A percentile compares a stretch with the other conserved stretches of the same genome.
Conservation (phyloP, 2,888 invertebrate genomes). For the Gymnocheta viridis region DNA sequence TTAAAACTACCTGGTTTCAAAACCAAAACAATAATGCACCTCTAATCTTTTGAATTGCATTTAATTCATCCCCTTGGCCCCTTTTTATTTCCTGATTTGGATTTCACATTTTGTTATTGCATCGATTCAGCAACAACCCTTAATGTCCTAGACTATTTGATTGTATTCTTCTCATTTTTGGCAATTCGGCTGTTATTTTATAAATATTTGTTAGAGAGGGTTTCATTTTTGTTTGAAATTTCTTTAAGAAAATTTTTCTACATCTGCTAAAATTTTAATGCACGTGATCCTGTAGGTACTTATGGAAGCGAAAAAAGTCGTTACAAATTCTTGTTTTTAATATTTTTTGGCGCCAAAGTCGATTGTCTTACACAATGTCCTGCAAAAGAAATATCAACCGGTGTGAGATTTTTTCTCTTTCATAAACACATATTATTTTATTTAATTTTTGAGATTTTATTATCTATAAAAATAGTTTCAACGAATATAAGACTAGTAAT, state of each 20-base stretch:
- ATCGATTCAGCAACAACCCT: slow-evolving; percentile 55
- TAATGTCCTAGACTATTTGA: slow-evolving; percentile 35
- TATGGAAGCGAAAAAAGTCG: slow-evolving; percentile 49
- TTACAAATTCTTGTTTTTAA: slow-evolving; percentile 52
- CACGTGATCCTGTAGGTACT: slow-evolving; percentile 34
- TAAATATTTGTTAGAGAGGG: slow-evolving; percentile 29
- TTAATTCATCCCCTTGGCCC: slow-evolving; percentile 66
- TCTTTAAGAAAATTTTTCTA: slow-evolving; percentile 56
- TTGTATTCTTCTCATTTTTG: slow-evolving; percentile 1
- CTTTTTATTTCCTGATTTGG: slow-evolving; percentile 20
- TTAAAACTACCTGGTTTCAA: slow-evolving; percentile 57
- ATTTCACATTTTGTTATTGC: slow-evolving; percentile 19
- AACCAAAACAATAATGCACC: slow-evolving; percentile 68
- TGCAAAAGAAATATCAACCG: slow-evolving; percentile 21
- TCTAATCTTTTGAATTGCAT: slow-evolving; percentile 63
- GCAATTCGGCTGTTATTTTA: slow-evolving; percentile 24
- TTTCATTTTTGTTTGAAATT: slow-evolving; percentile 32
- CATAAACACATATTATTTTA: no score
- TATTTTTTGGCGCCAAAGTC: slow-evolving; percentile 50
- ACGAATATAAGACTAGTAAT: no score
- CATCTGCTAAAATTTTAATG: slow-evolving; percentile 62
- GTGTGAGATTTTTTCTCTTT: slow-evolving; percentile 21
- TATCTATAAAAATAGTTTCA: no score
- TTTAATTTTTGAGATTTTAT: no score
- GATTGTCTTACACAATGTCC: not conserved